Percentiles rank a stretch among this genome's conserved stretches.
Evolutionary conservation across 1,140 invertebrate genomes (phyloP).

Genomic region (Delia radicum): DNA sequence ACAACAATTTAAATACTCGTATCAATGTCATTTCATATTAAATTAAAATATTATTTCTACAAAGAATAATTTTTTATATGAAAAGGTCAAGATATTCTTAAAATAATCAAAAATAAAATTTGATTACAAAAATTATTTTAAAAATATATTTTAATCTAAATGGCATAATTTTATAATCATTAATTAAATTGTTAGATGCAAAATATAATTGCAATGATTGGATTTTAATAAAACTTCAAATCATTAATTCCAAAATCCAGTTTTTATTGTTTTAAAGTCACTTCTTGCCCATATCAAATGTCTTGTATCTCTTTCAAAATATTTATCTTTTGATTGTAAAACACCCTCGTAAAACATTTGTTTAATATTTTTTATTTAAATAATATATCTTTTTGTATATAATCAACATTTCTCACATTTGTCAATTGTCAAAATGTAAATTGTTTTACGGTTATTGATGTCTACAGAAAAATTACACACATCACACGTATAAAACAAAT

Average conservation of each 20-base stretch:
- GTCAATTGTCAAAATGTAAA: neutral
- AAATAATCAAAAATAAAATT: neutral
- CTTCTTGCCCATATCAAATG: neutral
- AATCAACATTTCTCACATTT: neutral
- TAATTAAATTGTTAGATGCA: neutral
- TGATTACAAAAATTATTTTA: neutral
- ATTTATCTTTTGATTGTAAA: neutral
- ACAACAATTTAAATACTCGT: neutral
- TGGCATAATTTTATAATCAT: neutral
- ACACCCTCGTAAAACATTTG: neutral
- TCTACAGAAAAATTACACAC: neutral
- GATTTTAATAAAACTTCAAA: neutral
- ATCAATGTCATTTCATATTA: neutral
- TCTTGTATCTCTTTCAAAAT: too few relatives aligned
- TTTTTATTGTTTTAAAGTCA: neutral
- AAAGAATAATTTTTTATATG: too few relatives aligned
- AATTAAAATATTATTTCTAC: neutral
- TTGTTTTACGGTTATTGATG: slow-evolving; percentile 1
- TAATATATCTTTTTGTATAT: too few relatives aligned
- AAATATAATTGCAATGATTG: neutral
- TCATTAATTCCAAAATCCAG: neutral
- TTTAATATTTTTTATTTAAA: neutral
- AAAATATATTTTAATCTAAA: neutral
- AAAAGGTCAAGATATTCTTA: neutral
- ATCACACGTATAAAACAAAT: neutral